These are phyloP conservation scores for Thaumatotibia leucotreta DNA, from an alignment of 1,140 invertebrate species.

Conservation along the genomic window DNA sequence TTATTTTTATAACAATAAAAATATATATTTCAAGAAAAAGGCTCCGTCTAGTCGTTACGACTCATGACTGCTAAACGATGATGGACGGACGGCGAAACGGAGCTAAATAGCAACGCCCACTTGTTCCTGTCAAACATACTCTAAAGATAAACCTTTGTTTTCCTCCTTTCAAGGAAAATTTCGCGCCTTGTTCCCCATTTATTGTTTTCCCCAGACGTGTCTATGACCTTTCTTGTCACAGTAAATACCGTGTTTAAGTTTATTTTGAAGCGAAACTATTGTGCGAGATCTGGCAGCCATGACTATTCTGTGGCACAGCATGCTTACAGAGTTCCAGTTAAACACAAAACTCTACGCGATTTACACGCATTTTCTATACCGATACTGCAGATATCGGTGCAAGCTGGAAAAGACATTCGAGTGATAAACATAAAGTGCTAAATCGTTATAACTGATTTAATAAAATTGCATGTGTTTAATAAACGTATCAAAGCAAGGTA, in stretches of 20 bases:
- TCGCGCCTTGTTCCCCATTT: neutral
- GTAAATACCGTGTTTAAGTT: neutral
- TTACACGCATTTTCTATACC: constrained; percentile 2
- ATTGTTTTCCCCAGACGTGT: neutral
- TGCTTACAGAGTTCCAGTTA: constrained; percentile 1
- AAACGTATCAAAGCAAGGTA: neutral
- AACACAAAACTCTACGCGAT: constrained; percentile 6
- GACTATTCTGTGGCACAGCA: neutral
- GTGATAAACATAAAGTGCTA: neutral
- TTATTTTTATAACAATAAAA: too few relatives aligned
- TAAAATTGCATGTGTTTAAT: neutral
- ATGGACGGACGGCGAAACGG: too few relatives aligned
- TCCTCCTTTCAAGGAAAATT: neutral
- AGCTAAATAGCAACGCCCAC: too few relatives aligned
- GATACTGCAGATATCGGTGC: neutral
- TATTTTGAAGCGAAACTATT: neutral
- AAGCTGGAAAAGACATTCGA: neutral
- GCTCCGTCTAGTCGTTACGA: too few relatives aligned
- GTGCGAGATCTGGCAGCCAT: neutral
- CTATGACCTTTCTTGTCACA: neutral
- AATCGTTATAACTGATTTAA: neutral
- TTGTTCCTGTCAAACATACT: too few relatives aligned
- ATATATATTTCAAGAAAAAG: too few relatives aligned
- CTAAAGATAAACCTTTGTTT: neutral
- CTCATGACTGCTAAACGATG: too few relatives aligned